Base-by-base conservation (phyloP, 1,140 invertebrate genomes). In the Drosophila novamexicana region DNA sequence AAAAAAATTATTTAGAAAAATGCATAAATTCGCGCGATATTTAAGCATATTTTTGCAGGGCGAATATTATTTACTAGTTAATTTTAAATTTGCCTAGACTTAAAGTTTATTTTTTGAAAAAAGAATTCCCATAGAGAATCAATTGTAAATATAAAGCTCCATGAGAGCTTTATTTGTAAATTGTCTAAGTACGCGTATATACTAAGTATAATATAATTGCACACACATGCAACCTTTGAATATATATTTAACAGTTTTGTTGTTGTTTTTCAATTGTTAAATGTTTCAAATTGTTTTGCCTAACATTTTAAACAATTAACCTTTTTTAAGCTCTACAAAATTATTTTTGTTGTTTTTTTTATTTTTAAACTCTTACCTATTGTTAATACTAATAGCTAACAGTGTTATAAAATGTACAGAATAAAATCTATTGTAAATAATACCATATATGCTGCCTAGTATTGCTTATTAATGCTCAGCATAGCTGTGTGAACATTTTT, bases 391-490 rank as follows among this genome's bases (percentile, higher is more conserved):
- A 65, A 62, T 42, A 42, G 9, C 34, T 44, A 44, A 57, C n/a
- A 62, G 54, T 50, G 16, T 16, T 7, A 22, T 45, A 45, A 40
- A 65, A 22, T 62, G 58, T 68, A 49, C 10, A 42, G 45, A 36
- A 49, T 8, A 12, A 61, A 36, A 14, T 45, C 42, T 40, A 49
- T 32, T 90, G 80, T 84, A 89, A 59, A 88, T 83, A 85, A 80
- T 69, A 49, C 9, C 36, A 49, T 14, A 67, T 42, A 56, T 80
- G 54, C 77, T 71, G 65, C 59, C 50, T 29, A 77, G 79, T 79
- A 86, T 74, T 77, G 83, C 83, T 82, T 86, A 82, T 74, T 88
- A 86, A 86, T 88, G 82, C 82, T 72, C 72, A 54, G 82, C 82
- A 59, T 70, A 88, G 77, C 59, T 10, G 66, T 57, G 22, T 36